Percentiles rank a stretch among this genome's conserved stretches.
Evolutionary conservation across 2,888 invertebrate species (phyloP).

Genomic region (Campopleginae sp.): DNA sequence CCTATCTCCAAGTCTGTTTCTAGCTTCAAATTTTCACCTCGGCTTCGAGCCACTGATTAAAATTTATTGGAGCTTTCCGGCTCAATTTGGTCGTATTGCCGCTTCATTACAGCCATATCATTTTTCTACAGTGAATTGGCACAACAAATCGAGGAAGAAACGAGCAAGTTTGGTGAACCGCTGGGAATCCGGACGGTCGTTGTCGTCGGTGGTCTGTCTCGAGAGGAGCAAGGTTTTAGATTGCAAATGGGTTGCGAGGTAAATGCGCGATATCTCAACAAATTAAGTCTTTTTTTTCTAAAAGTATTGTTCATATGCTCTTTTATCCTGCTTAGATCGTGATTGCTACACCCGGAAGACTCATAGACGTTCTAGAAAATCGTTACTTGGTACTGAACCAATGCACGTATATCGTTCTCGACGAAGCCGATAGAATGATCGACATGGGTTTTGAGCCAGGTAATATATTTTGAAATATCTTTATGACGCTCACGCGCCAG

Average conservation of each 20-base stretch:
- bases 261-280: conserved; percentile 52
- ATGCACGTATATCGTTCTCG: conserved; percentile 98
- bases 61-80: too few relatives aligned
- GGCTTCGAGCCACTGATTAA: too few relatives aligned
- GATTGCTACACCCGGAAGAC: conserved; percentile 99
- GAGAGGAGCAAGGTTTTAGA: conserved; percentile 99
- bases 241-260: conserved; percentile 98
- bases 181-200: conserved; percentile 97
- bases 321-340: conserved; percentile 89
- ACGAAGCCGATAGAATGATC: conserved; percentile 99
- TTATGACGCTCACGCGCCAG: not conserved
- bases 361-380: conserved; percentile 99
- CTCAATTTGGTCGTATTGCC: too few relatives aligned
- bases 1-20: too few relatives aligned
- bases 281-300: not conserved
- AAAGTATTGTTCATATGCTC: not conserved
- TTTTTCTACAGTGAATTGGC: conserved; percentile 92
- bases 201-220: conserved; percentile 98
- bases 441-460: conserved; percentile 99
- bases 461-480: conserved; percentile 67
- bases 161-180: conserved; percentile 97
- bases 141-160: conserved; percentile 99
- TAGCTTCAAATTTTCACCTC: too few relatives aligned
- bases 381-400: conserved; percentile 98
- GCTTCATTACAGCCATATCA: not conserved